Percentiles rank a stretch among this genome's conserved stretches.
Evolutionary conservation across 2,888 invertebrate species (phyloP).

Genomic region (Pseudoips prasinana): DNA sequence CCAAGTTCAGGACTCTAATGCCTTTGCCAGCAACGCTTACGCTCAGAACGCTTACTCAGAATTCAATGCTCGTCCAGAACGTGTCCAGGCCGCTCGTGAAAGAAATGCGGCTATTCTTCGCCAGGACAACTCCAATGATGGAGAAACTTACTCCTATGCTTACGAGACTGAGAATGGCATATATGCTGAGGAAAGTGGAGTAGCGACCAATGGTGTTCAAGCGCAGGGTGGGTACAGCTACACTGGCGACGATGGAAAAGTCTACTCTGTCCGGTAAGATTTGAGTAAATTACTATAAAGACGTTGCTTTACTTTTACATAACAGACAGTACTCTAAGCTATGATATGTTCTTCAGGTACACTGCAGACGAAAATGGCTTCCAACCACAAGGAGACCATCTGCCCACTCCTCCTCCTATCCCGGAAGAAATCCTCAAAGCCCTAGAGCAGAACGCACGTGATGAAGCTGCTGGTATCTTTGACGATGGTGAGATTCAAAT

Average conservation of each 20-base stretch:
- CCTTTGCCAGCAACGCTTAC: slow-evolving; percentile 16
- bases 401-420: too few relatives aligned
- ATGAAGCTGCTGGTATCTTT: slow-evolving; percentile 71
- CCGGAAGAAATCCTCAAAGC: too few relatives aligned
- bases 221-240: slow-evolving; percentile 70
- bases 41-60: slow-evolving; percentile 25
- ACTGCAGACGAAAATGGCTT: too few relatives aligned
- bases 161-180: slow-evolving; percentile 74
- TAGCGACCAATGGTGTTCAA: slow-evolving; percentile 67
- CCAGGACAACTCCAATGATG: slow-evolving; percentile 62
- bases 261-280: slow-evolving; percentile 64
- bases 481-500: slow-evolving; percentile 59
- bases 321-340: too few relatives aligned
- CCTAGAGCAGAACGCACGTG: slow-evolving; percentile 69
- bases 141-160: slow-evolving; percentile 60
- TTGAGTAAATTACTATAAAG: too few relatives aligned
- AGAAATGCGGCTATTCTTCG: slow-evolving; percentile 68
- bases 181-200: slow-evolving; percentile 64
- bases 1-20: slow-evolving; percentile 15
- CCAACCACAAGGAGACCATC: too few relatives aligned
- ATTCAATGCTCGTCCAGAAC: slow-evolving; percentile 47
- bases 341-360: too few relatives aligned
- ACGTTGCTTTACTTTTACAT: too few relatives aligned
- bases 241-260: slow-evolving; percentile 70
- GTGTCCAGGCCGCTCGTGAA: slow-evolving; percentile 63